phyloP scores from a whole-genome alignment of 2,888 invertebrate species.

The Prosapia bicincta region DNA sequence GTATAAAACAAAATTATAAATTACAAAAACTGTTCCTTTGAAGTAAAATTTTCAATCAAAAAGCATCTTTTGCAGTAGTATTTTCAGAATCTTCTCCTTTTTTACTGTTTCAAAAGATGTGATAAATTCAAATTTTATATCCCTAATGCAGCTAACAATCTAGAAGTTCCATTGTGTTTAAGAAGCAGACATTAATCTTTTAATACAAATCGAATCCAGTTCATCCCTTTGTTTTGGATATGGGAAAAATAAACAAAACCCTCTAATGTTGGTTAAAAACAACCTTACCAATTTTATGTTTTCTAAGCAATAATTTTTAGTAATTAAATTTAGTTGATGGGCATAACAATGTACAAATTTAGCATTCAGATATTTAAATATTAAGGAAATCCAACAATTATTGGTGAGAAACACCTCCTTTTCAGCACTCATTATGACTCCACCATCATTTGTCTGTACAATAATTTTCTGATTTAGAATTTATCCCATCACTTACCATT shows the following conservation, averaged over 20 bases:
- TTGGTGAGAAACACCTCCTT: background rate
- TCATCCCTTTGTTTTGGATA: slow-evolving; percentile 14
- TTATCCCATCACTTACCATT: too few species aligned
- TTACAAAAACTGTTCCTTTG: slow-evolving; percentile 33
- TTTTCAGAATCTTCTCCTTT: slow-evolving; percentile 13
- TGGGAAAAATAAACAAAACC: slow-evolving; percentile 2
- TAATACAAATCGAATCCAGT: slow-evolving; percentile 32
- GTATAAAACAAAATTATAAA: slow-evolving; percentile 38
- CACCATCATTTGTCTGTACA: slow-evolving; percentile 7
- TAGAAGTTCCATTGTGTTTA: too few species aligned
- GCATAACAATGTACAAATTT: background rate
- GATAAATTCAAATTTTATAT: slow-evolving; percentile 33
- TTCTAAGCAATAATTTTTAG: background rate
- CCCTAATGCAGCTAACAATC: slow-evolving; percentile 33
- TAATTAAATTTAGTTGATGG: background rate
- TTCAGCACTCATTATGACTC: slow-evolving; percentile 2
- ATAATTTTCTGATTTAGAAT: slow-evolving; percentile 6
- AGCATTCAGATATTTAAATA: too few species aligned
- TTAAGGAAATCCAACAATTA: too few species aligned
- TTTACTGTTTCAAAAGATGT: slow-evolving; percentile 37
- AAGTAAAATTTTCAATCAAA: slow-evolving; percentile 1
- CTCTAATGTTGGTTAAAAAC: slow-evolving; percentile 3
- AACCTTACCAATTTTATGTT: background rate
- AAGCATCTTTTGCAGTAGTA: slow-evolving; percentile 11
- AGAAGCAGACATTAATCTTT: slow-evolving; percentile 26